phyloP scores from a whole-genome alignment of 2,888 invertebrate genomes.

The Microctonus hyperodae region DNA sequence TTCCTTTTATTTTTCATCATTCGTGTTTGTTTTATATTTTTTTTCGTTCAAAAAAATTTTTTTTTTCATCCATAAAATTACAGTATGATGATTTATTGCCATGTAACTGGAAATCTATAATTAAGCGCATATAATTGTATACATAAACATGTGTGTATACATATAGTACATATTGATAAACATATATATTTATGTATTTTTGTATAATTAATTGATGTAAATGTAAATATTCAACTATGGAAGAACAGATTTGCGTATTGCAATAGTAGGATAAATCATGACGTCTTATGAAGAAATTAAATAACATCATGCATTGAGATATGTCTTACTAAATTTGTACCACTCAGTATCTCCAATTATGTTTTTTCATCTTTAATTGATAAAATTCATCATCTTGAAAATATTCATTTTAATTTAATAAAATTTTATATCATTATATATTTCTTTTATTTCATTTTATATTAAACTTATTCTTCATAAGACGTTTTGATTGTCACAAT shows the following conservation, averaged over 20 bases:
- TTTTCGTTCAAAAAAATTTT: not conserved
- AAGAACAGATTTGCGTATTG: slow-evolving; percentile 61
- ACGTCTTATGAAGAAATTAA: slow-evolving; percentile 35
- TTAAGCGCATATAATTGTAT: slow-evolving; percentile 33
- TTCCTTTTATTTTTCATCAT: not conserved
- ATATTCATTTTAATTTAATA: not conserved
- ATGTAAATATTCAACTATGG: slow-evolving; percentile 50
- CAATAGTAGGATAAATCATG: slow-evolving; percentile 47
- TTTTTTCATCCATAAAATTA: not conserved
- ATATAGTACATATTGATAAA: slow-evolving; percentile 45
- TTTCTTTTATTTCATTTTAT: not conserved
- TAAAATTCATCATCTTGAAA: slow-evolving; percentile 9
- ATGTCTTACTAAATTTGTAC: slow-evolving; percentile 32
- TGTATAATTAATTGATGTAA: slow-evolving; percentile 31
- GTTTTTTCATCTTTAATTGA: not conserved
- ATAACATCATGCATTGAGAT: slow-evolving; percentile 16
- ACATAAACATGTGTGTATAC: slow-evolving; percentile 43
- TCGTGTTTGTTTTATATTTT: not conserved
- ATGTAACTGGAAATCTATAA: slow-evolving; percentile 14
- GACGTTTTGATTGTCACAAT: slow-evolving; percentile 16
- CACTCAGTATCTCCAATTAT: slow-evolving; percentile 10
- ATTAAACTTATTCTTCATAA: slow-evolving; percentile 7
- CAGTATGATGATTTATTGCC: slow-evolving; percentile 13
- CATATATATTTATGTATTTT: slow-evolving; percentile 40
- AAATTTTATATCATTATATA: not conserved